phyloP scores from a whole-genome alignment of 2,888 invertebrate species.

The Trachelus stipa region DNA sequence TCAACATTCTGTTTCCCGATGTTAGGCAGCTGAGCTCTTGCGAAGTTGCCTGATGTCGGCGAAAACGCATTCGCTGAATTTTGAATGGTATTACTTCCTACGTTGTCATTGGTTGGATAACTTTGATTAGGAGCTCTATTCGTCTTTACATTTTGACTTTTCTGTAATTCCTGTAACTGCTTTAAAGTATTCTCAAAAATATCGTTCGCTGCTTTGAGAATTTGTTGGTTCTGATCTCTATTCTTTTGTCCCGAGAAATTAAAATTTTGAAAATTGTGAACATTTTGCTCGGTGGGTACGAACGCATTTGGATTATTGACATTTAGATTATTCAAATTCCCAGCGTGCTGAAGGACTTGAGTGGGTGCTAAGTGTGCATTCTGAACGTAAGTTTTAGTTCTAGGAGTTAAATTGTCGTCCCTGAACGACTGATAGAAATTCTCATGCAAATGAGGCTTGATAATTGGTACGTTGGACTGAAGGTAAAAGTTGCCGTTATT shows the following conservation, averaged over 20 bases:
- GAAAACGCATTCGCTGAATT: constrained; percentile 39
- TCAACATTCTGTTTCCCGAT: constrained; percentile 58
- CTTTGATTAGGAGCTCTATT: constrained; percentile 6
- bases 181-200: constrained; percentile 50
- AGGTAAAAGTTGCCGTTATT: constrained; percentile 32
- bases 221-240: constrained; percentile 42
- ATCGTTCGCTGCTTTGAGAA: constrained; percentile 45
- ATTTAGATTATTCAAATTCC: constrained; percentile 32
- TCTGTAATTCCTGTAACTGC: constrained; percentile 50
- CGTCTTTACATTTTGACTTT: constrained; percentile 33
- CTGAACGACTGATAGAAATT: constrained; percentile 32
- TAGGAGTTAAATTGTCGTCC: constrained; percentile 21
- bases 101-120: constrained; percentile 39
- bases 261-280: neutral
- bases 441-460: constrained; percentile 34
- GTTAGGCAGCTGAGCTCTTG: constrained; percentile 52
- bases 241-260: constrained; percentile 20
- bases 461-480: constrained; percentile 34
- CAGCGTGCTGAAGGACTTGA: constrained; percentile 40
- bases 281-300: constrained; percentile 24
- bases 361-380: constrained; percentile 50
- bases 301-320: constrained; percentile 38
- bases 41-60: constrained; percentile 25
- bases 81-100: constrained; percentile 43
- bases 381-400: constrained; percentile 36